These are phyloP conservation scores for Tetraodon nigroviridis DNA, from an alignment of 2,113 vertebrate species.

Conservation along the genomic window DNA sequence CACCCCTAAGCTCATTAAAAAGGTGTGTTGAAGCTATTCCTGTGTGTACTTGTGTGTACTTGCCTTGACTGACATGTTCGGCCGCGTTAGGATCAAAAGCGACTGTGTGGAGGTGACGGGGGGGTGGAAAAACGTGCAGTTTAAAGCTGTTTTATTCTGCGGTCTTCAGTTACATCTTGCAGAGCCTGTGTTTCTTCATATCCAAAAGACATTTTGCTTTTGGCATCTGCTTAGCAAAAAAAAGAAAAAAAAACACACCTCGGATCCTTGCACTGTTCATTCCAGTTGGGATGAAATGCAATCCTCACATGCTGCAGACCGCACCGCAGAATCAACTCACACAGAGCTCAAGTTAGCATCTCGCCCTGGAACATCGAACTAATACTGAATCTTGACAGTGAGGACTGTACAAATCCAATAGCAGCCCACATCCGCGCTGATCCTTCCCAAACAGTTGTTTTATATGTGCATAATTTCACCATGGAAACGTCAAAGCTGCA, in stretches of 20 bases:
- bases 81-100: constrained; percentile 12
- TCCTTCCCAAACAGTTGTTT: background rate
- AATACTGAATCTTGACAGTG: background rate
- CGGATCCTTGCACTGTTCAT: constrained; percentile 13
- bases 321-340: background rate
- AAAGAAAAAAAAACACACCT: constrained; percentile 6
- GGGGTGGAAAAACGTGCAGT: background rate
- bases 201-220: too few species aligned
- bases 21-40: background rate
- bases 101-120: background rate
- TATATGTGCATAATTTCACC: background rate
- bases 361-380: background rate
- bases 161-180: too few species aligned
- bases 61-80: background rate
- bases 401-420: background rate
- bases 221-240: background rate
- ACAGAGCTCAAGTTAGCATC: background rate
- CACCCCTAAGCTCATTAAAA: background rate
- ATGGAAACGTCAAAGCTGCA: constrained; percentile 9
- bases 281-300: constrained; percentile 10
- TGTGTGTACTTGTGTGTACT: background rate
- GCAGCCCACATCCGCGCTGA: background rate
- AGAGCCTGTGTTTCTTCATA: too few species aligned
- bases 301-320: constrained; percentile 9
- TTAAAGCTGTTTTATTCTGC: background rate